These are phyloP conservation scores for Bibio marci DNA, from an alignment of 2,888 invertebrate species.

Conservation along the genomic window DNA sequence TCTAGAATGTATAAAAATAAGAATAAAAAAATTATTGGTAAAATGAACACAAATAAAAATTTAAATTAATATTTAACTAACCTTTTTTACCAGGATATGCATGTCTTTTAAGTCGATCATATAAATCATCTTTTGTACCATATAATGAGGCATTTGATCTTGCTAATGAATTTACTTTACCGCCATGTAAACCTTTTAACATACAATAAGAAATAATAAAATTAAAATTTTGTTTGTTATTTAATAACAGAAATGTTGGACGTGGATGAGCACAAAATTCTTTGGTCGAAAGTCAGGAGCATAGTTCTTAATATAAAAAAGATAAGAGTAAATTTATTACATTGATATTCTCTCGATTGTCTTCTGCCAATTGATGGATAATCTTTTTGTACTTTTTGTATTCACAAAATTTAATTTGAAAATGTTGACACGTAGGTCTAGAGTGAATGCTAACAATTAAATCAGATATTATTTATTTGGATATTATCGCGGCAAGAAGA, in stretches of 20 bases:
- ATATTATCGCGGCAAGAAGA: too few relatives aligned
- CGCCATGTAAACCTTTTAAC: slow-evolving; percentile 69
- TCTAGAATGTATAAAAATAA: slow-evolving; percentile 40
- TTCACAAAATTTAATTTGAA: neutral
- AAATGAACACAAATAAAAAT: neutral
- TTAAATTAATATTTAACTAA: slow-evolving; percentile 24
- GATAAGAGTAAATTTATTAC: too few relatives aligned
- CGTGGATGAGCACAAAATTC: too few relatives aligned
- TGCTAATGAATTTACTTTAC: slow-evolving; percentile 84
- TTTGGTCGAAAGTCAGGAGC: too few relatives aligned
- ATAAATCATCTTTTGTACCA: slow-evolving; percentile 88
- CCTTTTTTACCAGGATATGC: slow-evolving; percentile 91
- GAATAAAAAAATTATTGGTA: neutral
- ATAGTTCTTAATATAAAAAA: too few relatives aligned
- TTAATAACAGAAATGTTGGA: too few relatives aligned
- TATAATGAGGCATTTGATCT: slow-evolving; percentile 87
- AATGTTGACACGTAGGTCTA: neutral
- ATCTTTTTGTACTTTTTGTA: too few relatives aligned
- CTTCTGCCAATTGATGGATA: too few relatives aligned
- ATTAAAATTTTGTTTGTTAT: too few relatives aligned
- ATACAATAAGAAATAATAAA: slow-evolving; percentile 12
- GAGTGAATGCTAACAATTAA: too few relatives aligned
- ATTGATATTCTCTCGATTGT: too few relatives aligned
- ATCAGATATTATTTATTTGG: too few relatives aligned
- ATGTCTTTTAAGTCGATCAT: slow-evolving; percentile 87